These are phyloP conservation scores for Alethe diademata DNA, from an alignment of 2,113 vertebrate species.

Conservation along the genomic window DNA sequence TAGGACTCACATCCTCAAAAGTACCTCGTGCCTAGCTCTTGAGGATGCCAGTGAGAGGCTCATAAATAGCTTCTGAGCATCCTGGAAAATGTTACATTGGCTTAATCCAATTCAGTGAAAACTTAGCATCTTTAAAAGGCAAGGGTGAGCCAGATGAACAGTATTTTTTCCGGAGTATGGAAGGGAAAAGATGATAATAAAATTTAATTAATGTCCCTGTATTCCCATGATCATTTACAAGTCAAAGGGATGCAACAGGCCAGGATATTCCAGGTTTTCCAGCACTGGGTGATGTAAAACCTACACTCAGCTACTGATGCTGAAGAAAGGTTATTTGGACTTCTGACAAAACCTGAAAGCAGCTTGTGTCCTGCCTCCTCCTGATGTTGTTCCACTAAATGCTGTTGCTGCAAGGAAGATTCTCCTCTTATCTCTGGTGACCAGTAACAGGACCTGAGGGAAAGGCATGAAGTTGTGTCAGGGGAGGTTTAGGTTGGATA, in stretches of 20 bases:
- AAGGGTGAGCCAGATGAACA: not conserved
- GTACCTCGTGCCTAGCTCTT: not conserved
- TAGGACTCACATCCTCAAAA: not conserved
- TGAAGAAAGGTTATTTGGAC: not conserved
- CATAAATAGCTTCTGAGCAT: not conserved
- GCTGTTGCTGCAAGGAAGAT: not conserved
- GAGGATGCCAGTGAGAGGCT: not conserved
- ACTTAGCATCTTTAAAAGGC: not conserved
- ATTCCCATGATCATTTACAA: not conserved
- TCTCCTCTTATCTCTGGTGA: not conserved
- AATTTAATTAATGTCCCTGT: not conserved
- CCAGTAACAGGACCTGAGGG: not conserved
- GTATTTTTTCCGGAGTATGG: not conserved
- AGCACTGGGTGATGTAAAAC: not conserved
- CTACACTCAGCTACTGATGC: fast-evolving
- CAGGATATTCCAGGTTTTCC: not conserved
- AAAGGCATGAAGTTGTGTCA: not conserved
- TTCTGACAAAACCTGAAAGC: not conserved
- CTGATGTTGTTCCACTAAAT: not conserved
- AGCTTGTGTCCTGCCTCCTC: not conserved
- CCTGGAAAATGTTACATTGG: not conserved
- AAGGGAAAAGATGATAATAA: not conserved
- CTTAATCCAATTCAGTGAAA: not conserved
- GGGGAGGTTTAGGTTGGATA: not conserved
- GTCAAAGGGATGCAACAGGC: not conserved